Evolutionary conservation across 2,888 invertebrate species (phyloP), one percentile per base, ranked within the genome.

Genomic region (Conops quadrifasciatus): DNA sequence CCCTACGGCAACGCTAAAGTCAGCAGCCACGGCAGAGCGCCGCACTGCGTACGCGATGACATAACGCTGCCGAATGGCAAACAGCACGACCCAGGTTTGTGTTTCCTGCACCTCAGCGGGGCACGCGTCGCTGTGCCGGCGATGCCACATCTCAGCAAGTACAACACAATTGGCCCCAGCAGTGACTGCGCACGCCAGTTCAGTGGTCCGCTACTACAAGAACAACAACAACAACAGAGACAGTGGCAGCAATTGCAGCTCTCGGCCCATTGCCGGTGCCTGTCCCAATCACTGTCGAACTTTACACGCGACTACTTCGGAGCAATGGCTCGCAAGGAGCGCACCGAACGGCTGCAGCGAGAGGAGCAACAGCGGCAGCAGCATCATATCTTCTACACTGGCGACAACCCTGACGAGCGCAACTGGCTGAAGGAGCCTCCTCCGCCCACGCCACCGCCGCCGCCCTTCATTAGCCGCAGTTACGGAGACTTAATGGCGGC

Each of bases 131-230:
- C 26, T 16, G 19, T 16, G 65, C 9, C 66, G 24, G 15, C 45
- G 67, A 83, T 58, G 58, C 9, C 28, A 26, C 28, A 26, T 4
- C 15, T 16, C 2, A 58, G 83, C 76, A 86, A 86, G 78, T 86
- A 84, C 76, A 86, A 86, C 71, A 86, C 85, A 65, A 85, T 86
- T 71, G 86, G 85, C 62, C 83, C 86, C 63, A 85, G 84, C 75
- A 84, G 83, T 77, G 85, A 84, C 72, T 85, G 83, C 76, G 83
- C 84, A 24, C 80, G 83, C 43, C 86, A 84, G 74, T 28, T 58
- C 24, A 58, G 28, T 3, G 24, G 15, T 58, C 24, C 24, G 15
- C 58, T 58, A 5, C 76, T 84, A 78, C 80, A 81, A 74, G 76
- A 77, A 53, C 74, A 76, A 13, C 76, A 77, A 24, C 75, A 75